phyloP scores from a whole-genome alignment of 2,888 invertebrate species.

The Synanthedon andrenaeformis region DNA sequence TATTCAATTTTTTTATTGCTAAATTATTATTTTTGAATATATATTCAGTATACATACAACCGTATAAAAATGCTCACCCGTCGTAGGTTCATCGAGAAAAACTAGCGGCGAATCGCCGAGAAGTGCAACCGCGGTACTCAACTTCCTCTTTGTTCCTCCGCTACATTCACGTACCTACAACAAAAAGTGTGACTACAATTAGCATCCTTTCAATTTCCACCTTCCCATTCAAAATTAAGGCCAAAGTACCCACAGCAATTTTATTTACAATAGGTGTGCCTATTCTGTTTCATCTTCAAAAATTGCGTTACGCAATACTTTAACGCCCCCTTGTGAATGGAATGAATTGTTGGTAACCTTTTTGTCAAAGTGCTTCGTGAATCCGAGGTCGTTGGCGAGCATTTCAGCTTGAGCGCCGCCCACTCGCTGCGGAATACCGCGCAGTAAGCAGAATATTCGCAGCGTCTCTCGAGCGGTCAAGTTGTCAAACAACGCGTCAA shows the following conservation, averaged over 20 bases:
- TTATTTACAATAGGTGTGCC: too few relatives aligned
- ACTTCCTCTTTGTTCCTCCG: slow-evolving; percentile 81
- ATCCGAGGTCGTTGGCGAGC: slow-evolving; percentile 69
- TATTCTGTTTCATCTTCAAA: too few relatives aligned
- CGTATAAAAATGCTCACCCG: slow-evolving; percentile 38
- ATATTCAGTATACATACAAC: too few relatives aligned
- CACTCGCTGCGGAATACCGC: slow-evolving; percentile 68
- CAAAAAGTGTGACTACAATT: not conserved
- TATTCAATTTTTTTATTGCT: too few relatives aligned
- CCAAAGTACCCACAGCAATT: not conserved
- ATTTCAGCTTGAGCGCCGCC: slow-evolving; percentile 52
- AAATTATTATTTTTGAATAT: too few relatives aligned
- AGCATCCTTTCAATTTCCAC: not conserved
- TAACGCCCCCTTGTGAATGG: too few relatives aligned
- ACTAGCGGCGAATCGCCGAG: slow-evolving; percentile 77
- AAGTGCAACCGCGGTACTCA: slow-evolving; percentile 79
- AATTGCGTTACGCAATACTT: too few relatives aligned
- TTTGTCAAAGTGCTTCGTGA: slow-evolving; percentile 72
- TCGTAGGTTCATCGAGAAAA: slow-evolving; percentile 76
- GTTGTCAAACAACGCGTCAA: slow-evolving; percentile 78
- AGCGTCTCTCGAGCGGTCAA: slow-evolving; percentile 78
- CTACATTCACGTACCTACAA: slow-evolving; percentile 70
- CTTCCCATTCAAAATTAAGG: too few relatives aligned
- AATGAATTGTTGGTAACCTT: slow-evolving; percentile 27
- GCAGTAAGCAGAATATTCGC: slow-evolving; percentile 74